phyloP scores from a whole-genome alignment of 2,888 invertebrate species.

The Limnephilus marmoratus region DNA sequence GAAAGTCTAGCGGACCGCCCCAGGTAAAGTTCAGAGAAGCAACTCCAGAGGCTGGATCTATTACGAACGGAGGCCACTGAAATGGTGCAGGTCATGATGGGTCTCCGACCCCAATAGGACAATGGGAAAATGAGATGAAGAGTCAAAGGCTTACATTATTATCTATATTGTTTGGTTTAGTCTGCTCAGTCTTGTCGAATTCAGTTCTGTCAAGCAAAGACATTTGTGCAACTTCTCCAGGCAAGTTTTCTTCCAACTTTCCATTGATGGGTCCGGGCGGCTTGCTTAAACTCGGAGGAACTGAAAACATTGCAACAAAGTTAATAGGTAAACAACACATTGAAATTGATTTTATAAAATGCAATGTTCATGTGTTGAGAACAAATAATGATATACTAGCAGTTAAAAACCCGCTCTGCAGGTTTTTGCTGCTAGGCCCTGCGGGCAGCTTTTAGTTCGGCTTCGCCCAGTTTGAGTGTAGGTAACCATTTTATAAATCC shows the following conservation, averaged over 20 bases:
- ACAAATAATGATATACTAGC: too few relatives aligned
- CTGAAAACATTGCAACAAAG: slow-evolving; percentile 25
- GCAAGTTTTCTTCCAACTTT: slow-evolving; percentile 37
- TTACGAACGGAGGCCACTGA: too few relatives aligned
- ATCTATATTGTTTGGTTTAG: slow-evolving; percentile 59
- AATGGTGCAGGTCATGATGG: too few relatives aligned
- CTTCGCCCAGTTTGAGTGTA: too few relatives aligned
- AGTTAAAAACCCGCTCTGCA: too few relatives aligned
- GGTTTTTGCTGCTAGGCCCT: too few relatives aligned
- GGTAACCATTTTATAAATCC: too few relatives aligned
- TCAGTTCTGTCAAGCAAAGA: slow-evolving; percentile 64
- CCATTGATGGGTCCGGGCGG: not conserved
- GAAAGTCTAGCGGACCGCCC: too few relatives aligned
- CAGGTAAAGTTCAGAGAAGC: too few relatives aligned
- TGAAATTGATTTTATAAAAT: not conserved
- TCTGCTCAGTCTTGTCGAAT: slow-evolving; percentile 63
- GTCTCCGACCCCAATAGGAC: too few relatives aligned
- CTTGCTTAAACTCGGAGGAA: slow-evolving; percentile 41
- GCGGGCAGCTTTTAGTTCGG: too few relatives aligned
- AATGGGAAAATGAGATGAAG: not conserved
- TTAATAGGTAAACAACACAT: not conserved
- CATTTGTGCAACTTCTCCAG: slow-evolving; percentile 62
- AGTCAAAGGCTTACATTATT: slow-evolving; percentile 48
- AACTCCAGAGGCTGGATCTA: too few relatives aligned
- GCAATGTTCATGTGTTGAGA: not conserved